Base-by-base conservation (phyloP, 2,797 vertebrate species). In the Ficedula albicollis region DNA sequence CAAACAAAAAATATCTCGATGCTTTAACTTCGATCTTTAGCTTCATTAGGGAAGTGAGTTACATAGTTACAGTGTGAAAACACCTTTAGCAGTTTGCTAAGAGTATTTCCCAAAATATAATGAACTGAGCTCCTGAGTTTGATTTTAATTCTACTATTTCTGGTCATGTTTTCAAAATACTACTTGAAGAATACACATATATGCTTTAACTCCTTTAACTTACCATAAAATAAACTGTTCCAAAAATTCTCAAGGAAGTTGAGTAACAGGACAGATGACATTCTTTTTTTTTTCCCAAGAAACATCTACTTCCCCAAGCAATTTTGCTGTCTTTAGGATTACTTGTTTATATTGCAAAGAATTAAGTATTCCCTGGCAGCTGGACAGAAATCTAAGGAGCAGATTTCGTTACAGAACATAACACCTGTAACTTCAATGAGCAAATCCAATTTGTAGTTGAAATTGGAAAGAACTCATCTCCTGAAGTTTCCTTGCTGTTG, bases 381-480 rank as follows among this genome's bases (percentile, higher is more conserved):
- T 62, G 55, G 67, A 69, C 22, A 87, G 63, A 90, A 72, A 82
- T 59, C 27, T 29, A 63, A 88, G 60, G 29, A 2, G 2, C 39
- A 38, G 48, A 30, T 69, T 90, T 77, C 87, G 27, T 72, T 72
- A 62, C 58, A 43, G 66, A 94, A 68, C 9, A 9, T 22, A 78
- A 72, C 69, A 66, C 74, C 66, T 84, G 48, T 54, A 79, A 69
- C 63, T 90, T 96, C 67, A 76, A 69, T 38, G 34, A 89, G 32
- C 17, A 84, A 95, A 95, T 76, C 26, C 46, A 94, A 89, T 91
- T 89, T 93, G 43, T n/a, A 84, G 18, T 32, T 84, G 77, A 88
- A 93, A 90, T 56, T 67, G 67, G 91, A 94, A 88, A 69, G 22
- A 95, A 51, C 52, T 90, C 32, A 90, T 88, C 63, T 84, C 56